Base-by-base conservation (phyloP, 2,888 invertebrate genomes). In the Drosophila kanekoi region DNA sequence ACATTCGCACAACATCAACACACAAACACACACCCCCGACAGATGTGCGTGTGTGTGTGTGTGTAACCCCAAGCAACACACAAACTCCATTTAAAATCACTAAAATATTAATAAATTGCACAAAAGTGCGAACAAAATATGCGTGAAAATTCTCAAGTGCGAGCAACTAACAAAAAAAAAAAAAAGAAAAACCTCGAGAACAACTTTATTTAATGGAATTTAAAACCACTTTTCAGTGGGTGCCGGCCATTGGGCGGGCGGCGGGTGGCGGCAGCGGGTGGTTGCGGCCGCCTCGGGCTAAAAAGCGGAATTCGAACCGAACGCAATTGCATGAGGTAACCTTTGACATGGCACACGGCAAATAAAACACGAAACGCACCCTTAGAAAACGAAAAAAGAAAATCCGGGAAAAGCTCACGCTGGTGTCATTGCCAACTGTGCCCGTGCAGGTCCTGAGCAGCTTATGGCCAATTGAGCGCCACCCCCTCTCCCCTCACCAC, bases 131-230 rank as follows among this genome's bases (percentile, higher is more conserved):
- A 90, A 85, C 80, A 79, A 85, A 90, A 91, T 89, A 84, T 90
- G 90, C 87, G 89, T 84, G 84, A 82, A 90, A 90, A 85, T 87
- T 78, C 72, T 70, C 67, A 75, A 86, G 72, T 82, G 48, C 56
- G 16, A 54, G 45, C 47, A 65, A 64, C 56, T 62, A 77, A n/a
- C n/a, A n/a, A n/a, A 77, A 81, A 16, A 33, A 33, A 33, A 41
- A 41, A 60, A 77, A 77, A 81, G 16, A 33, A 35, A 35, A 41
- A 41, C 40, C 53, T 81, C 82, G 73, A 77, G 28, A 72, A 88
- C 89, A 91, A 91, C 85, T 87, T 81, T 88, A 90, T 89, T 91
- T 91, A 91, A 90, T 91, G 91, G 91, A 91, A 90, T 91, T 91
- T 91, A 90, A 87, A 87, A 87, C 90, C 86, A 90, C 86, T 86